Conservation (phyloP, 23 tunicate species). For the Diplosoma virens region DNA sequence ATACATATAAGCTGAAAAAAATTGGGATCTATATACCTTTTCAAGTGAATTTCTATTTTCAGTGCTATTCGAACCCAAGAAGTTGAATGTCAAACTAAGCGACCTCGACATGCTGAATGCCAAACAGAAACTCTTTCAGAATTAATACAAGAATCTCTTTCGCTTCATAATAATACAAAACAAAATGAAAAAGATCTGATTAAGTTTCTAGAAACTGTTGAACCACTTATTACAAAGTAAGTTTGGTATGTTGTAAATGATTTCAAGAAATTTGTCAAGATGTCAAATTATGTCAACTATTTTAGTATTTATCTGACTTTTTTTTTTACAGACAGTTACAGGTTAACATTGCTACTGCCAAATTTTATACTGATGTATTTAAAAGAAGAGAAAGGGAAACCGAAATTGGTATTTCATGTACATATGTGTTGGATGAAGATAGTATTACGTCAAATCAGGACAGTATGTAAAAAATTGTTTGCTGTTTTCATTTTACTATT, state of each 20-base stretch:
- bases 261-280: not conserved
- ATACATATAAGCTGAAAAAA: no score
- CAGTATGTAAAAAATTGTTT: not conserved
- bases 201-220: constrained; percentile 39
- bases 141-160: constrained; percentile 28
- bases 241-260: no score
- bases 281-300: not conserved
- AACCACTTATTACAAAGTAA: constrained; percentile 74
- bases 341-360: constrained; percentile 22
- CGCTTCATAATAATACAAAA: not conserved
- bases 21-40: no score
- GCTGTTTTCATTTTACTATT: not conserved
- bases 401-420: constrained; percentile 10
- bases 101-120: constrained; percentile 60
- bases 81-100: constrained; percentile 57
- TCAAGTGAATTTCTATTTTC: constrained; percentile 4
- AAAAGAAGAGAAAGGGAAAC: not conserved
- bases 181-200: constrained; percentile 23
- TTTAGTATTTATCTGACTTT: not conserved
- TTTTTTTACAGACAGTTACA: constrained; percentile 48
- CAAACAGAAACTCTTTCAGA: constrained; percentile 63
- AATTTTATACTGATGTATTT: constrained; percentile 14
- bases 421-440: constrained; percentile 27
- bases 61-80: constrained; percentile 78
- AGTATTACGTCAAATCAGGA: not conserved